Evolutionary conservation across 2,113 vertebrate species (phyloP).

Genomic region (Podarcis raffonei): DNA sequence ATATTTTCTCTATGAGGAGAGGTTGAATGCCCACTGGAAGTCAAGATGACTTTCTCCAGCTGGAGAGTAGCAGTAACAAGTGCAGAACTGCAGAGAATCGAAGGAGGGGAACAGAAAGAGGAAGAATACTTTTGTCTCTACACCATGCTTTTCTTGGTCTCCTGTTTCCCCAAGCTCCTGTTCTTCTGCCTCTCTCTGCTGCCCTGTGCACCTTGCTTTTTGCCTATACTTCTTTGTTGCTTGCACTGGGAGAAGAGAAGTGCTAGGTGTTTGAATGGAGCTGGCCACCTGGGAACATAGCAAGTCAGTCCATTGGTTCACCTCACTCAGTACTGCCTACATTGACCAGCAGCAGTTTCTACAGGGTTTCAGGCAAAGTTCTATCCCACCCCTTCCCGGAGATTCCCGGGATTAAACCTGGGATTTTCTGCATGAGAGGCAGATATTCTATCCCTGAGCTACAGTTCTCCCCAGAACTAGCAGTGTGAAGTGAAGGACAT

Average conservation of each 20-base stretch:
- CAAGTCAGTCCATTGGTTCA: too few relatives aligned
- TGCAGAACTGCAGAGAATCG: background rate
- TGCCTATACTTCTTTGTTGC: background rate
- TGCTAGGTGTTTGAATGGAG: background rate
- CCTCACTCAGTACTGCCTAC: too few relatives aligned
- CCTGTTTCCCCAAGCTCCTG: too few relatives aligned
- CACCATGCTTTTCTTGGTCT: background rate
- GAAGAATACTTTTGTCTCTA: background rate
- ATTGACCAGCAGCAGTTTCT: too few relatives aligned
- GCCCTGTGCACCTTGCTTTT: background rate
- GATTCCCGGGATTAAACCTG: background rate
- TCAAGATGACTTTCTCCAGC: background rate
- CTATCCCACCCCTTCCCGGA: too few relatives aligned
- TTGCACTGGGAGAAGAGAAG: background rate
- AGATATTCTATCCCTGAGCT: background rate
- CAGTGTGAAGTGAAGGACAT: too few relatives aligned
- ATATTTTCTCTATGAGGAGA: background rate
- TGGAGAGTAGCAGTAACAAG: background rate
- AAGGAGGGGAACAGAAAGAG: background rate
- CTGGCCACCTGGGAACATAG: background rate
- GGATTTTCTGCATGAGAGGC: background rate
- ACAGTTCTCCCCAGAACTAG: background rate
- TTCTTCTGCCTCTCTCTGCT: background rate
- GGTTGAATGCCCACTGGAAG: background rate
- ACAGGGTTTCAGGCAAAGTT: too few relatives aligned